These are phyloP conservation scores for Ophraella communa DNA, from an alignment of 2,888 invertebrate species.

Conservation along the genomic window DNA sequence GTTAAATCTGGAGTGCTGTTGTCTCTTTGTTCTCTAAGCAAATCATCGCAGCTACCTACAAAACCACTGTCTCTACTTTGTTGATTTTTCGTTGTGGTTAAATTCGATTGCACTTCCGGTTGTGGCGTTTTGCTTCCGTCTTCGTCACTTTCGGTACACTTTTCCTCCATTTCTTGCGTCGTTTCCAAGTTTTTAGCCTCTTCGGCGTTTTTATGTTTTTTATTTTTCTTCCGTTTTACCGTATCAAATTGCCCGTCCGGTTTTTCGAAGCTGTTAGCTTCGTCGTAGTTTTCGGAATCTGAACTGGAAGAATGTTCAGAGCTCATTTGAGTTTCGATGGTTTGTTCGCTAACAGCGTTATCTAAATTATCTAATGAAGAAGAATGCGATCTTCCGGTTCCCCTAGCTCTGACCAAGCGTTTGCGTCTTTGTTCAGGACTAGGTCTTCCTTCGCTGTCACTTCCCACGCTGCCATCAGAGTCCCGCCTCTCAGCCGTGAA, in stretches of 20 bases:
- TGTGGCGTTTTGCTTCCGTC: slow-evolving; percentile 74
- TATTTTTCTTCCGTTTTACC: slow-evolving; percentile 82
- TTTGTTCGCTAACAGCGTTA: slow-evolving; percentile 55
- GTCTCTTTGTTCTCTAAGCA: slow-evolving; percentile 72
- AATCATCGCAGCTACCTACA: slow-evolving; percentile 86
- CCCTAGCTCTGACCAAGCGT: slow-evolving; percentile 79
- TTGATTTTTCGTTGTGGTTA: slow-evolving; percentile 73
- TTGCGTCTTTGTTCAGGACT: slow-evolving; percentile 88
- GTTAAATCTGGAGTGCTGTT: slow-evolving; percentile 51
- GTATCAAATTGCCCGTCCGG: slow-evolving; percentile 81
- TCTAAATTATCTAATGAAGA: slow-evolving; percentile 81
- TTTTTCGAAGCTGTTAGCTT: slow-evolving; percentile 73
- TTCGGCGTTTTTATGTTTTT: slow-evolving; percentile 69
- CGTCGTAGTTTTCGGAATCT: slow-evolving; percentile 75
- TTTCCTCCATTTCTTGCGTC: slow-evolving; percentile 66
- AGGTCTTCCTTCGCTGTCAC: slow-evolving; percentile 87
- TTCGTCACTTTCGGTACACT: slow-evolving; percentile 66
- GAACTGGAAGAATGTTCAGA: slow-evolving; percentile 69
- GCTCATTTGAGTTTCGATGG: slow-evolving; percentile 61
- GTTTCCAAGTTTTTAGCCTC: slow-evolving; percentile 70
- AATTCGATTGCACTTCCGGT: slow-evolving; percentile 66
- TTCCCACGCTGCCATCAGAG: slow-evolving; percentile 87
- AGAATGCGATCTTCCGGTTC: slow-evolving; percentile 82
- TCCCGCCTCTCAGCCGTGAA: slow-evolving; percentile 79
- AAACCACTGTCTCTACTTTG: slow-evolving; percentile 89